Percentiles rank a stretch among this genome's conserved stretches.
Conservation (phyloP, 2,888 invertebrate species). For the Phlogophora meticulosa region DNA sequence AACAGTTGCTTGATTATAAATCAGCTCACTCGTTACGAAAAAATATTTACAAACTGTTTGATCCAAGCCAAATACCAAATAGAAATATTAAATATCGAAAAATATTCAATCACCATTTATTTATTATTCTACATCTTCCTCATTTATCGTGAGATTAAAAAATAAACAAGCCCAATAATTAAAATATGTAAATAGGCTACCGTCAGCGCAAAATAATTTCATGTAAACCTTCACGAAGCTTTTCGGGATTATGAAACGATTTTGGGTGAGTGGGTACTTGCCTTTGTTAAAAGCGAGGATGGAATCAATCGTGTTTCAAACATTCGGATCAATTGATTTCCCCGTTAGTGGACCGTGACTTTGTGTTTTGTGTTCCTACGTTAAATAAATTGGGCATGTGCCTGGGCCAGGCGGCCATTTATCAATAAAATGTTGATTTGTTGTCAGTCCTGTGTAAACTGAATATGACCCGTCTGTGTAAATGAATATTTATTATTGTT, state of each 20-base stretch:
- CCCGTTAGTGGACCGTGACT: slow-evolving; percentile 54
- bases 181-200: slow-evolving; percentile 48
- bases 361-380: slow-evolving; percentile 54
- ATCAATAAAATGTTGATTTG: slow-evolving; percentile 60
- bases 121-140: slow-evolving; percentile 10
- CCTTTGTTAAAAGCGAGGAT: slow-evolving; percentile 45
- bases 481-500: slow-evolving; percentile 19
- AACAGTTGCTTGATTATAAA: too few relatives aligned
- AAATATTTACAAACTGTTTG: neutral
- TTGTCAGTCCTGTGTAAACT: slow-evolving; percentile 54
- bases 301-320: slow-evolving; percentile 58
- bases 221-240: slow-evolving; percentile 47
- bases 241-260: slow-evolving; percentile 42
- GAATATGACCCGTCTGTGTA: slow-evolving; percentile 13
- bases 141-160: slow-evolving; percentile 29
- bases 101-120: neutral
- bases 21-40: too few relatives aligned
- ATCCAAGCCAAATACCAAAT: neutral
- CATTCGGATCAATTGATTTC: slow-evolving; percentile 60
- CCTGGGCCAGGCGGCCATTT: slow-evolving; percentile 55
- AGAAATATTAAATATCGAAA: neutral
- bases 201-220: slow-evolving; percentile 41
- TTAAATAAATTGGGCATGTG: slow-evolving; percentile 57
- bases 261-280: slow-evolving; percentile 27
- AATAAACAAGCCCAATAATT: slow-evolving; percentile 42